These are phyloP conservation scores for Drosophila glabriapex DNA, from an alignment of 2,888 invertebrate genomes.

Conservation along the genomic window DNA sequence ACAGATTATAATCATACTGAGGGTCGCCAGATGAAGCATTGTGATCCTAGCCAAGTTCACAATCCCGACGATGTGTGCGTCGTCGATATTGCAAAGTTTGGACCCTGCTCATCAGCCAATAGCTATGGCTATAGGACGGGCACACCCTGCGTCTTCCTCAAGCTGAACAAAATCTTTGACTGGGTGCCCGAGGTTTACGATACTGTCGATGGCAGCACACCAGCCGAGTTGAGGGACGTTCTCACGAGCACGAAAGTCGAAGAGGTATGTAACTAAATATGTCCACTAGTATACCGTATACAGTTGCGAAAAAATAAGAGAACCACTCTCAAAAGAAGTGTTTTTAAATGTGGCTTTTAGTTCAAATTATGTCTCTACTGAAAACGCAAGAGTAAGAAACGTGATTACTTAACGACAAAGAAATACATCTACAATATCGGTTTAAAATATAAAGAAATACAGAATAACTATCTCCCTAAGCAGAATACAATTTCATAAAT, in stretches of 20 bases:
- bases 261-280: slow-evolving; percentile 69
- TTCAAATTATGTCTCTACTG: no score
- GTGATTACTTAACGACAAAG: no score
- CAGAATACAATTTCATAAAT: not conserved
- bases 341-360: no score
- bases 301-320: no score
- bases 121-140: slow-evolving; percentile 90
- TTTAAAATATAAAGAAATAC: no score
- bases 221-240: slow-evolving; percentile 86
- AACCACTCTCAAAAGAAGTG: no score
- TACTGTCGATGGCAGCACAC: slow-evolving; percentile 87
- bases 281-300: not conserved
- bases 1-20: slow-evolving; percentile 85
- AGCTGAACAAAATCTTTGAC: slow-evolving; percentile 92
- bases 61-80: slow-evolving; percentile 87
- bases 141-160: slow-evolving; percentile 94
- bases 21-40: slow-evolving; percentile 86
- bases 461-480: no score
- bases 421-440: no score
- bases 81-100: slow-evolving; percentile 85
- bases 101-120: slow-evolving; percentile 86
- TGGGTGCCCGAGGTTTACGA: slow-evolving; percentile 90
- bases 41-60: slow-evolving; percentile 86
- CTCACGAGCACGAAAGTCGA: slow-evolving; percentile 83
- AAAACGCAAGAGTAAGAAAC: no score